phyloP scores from a whole-genome alignment of 2,888 invertebrate species.

The Neoitamus cyanurus region DNA sequence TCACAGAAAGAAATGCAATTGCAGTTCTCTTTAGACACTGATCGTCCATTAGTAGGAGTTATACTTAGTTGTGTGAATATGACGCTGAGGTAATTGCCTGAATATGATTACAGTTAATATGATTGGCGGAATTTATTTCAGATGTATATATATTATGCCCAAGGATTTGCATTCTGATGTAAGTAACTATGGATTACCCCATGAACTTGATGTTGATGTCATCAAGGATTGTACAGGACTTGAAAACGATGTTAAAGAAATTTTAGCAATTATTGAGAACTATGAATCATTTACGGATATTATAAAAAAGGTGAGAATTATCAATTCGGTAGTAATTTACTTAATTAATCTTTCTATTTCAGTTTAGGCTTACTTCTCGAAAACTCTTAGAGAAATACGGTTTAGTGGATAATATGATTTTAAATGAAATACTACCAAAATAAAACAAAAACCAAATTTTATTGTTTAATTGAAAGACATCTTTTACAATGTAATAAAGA shows the following conservation, averaged over 20 bases:
- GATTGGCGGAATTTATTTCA: slow-evolving; percentile 35
- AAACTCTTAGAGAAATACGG: background rate
- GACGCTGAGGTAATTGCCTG: slow-evolving; percentile 51
- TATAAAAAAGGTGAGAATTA: background rate
- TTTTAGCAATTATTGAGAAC: slow-evolving; percentile 36
- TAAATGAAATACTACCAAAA: background rate
- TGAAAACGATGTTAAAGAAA: slow-evolving; percentile 52
- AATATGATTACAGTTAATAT: background rate
- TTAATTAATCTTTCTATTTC: background rate
- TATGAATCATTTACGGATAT: background rate
- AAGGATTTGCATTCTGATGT: slow-evolving; percentile 47
- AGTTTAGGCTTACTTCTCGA: background rate
- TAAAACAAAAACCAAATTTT: too few relatives aligned
- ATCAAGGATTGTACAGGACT: slow-evolving; percentile 54
- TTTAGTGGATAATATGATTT: background rate
- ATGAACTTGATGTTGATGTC: slow-evolving; percentile 54
- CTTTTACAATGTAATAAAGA: too few relatives aligned
- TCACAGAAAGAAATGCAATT: slow-evolving; percentile 74
- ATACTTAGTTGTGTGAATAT: slow-evolving; percentile 55
- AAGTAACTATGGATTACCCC: slow-evolving; percentile 47
- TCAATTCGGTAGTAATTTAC: background rate
- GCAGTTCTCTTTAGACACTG: slow-evolving; percentile 53
- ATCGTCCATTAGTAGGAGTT: slow-evolving; percentile 54
- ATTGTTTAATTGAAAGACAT: too few relatives aligned
- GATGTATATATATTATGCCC: slow-evolving; percentile 55